Evolutionary conservation across 2,888 invertebrate species (phyloP), one percentile per base, ranked within the genome.

Genomic region (Diadegma fenestrale): DNA sequence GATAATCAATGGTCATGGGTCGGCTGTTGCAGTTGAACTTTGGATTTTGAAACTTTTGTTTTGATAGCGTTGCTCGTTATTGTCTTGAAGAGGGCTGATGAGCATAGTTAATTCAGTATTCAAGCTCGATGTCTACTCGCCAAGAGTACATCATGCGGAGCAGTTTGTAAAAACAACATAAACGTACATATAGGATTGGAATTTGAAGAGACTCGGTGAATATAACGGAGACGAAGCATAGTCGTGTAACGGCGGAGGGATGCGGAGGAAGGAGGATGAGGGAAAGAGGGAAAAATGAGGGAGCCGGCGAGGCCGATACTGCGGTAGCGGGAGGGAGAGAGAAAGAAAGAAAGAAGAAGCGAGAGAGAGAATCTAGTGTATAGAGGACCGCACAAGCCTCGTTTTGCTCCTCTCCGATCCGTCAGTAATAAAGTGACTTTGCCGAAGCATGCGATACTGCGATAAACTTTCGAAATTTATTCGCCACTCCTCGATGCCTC

Each of bases 381-480:
- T n/a, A 43, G 82, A 72, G 78, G 33, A 54, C 45, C 64, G 75
- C 81, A 78, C 68, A 68, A 73, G 79, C 81, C 81, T 85, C 87
- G 81, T 82, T 84, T 66, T 80, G 78, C 85, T 83, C 87, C 87
- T 87, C 86, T 88, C 72, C 76, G 81, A 87, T 88, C 82, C 86
- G 87, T 88, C 89, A 88, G 91, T 92, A 92, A 93, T 93, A 93
- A 93, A 93, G 90, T 91, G 91, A 93, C 93, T 91, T 93, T 92
- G 91, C 88, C 88, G 85, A 79, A 87, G 91, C 93, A 93, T 93
- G 93, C 93, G 91, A 93, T 93, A 90, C 87, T 88, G 89, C 93
- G 93, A 93, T 93, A 93, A 93, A 93, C 91, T 92, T 92, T 91
- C 87, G 86, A 92, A 93, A 93, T 92, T 92, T 92, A 92, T 93